Conservation (phyloP, 2,113 vertebrate species). For the Ceyx cyanopectus region DNA sequence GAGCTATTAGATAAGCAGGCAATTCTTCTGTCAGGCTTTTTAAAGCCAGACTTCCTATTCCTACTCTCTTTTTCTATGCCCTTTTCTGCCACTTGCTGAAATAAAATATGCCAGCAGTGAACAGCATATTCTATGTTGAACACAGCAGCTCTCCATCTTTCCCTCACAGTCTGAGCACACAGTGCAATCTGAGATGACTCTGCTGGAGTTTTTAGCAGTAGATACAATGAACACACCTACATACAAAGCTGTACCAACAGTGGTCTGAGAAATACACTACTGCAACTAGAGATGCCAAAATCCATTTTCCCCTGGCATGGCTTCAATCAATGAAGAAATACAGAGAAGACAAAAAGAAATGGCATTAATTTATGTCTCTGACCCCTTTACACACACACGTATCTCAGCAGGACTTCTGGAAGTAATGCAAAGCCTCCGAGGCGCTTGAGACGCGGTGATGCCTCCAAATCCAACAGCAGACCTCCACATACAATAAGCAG, state of each 20-base stretch:
- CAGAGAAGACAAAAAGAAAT: slow-evolving; percentile 5
- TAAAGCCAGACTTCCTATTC: background rate
- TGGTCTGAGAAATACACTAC: background rate
- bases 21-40: background rate
- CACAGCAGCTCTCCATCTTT: background rate
- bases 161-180: background rate
- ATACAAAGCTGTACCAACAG: background rate
- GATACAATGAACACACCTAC: background rate
- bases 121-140: background rate
- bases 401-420: slow-evolving; percentile 21
- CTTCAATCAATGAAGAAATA: background rate
- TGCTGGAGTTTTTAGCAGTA: background rate
- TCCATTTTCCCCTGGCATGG: background rate
- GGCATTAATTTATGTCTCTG: background rate
- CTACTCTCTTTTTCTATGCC: background rate
- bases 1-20: background rate
- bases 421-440: background rate
- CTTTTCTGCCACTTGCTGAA: background rate
- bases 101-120: background rate
- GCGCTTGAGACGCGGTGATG: background rate
- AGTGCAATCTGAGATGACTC: background rate
- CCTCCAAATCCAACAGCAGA: slow-evolving; percentile 40
- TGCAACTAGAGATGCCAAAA: background rate
- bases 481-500: slow-evolving; percentile 41
- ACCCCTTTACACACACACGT: background rate